These are phyloP conservation scores for Lycophotia porphyrea DNA, from an alignment of 2,888 invertebrate genomes.

Conservation along the genomic window DNA sequence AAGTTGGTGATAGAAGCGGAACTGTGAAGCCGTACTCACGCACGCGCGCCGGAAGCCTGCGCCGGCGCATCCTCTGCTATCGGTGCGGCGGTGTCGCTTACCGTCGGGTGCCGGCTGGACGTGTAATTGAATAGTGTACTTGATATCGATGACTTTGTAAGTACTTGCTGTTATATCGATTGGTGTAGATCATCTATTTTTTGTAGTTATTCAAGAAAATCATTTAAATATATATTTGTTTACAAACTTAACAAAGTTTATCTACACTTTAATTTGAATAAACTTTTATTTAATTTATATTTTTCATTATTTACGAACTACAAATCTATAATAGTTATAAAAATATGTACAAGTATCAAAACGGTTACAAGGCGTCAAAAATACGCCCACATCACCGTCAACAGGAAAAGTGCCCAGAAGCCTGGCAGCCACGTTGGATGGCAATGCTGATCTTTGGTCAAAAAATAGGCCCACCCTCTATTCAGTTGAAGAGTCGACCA, in stretches of 20 bases:
- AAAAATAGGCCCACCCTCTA: no score
- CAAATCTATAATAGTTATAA: no score
- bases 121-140: slow-evolving; percentile 81
- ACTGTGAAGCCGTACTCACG: slow-evolving; percentile 88
- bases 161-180: slow-evolving; percentile 61
- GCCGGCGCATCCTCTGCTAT: slow-evolving; percentile 82
- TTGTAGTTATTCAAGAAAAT: background rate
- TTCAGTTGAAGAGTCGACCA: no score
- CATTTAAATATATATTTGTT: background rate
- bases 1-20: slow-evolving; percentile 73
- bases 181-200: slow-evolving; percentile 21
- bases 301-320: no score
- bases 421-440: no score
- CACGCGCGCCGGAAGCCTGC: slow-evolving; percentile 88
- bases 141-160: slow-evolving; percentile 75
- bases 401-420: no score
- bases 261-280: no score
- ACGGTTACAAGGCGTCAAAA: no score
- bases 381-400: no score
- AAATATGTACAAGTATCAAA: no score
- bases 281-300: no score
- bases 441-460: no score
- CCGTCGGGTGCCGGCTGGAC: slow-evolving; percentile 73
- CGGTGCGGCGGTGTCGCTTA: slow-evolving; percentile 85
- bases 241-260: background rate